Percentiles rank a stretch among this genome's conserved stretches.
Conservation (phyloP, 2,113 vertebrate species). For the Macrotis lagotis region DNA sequence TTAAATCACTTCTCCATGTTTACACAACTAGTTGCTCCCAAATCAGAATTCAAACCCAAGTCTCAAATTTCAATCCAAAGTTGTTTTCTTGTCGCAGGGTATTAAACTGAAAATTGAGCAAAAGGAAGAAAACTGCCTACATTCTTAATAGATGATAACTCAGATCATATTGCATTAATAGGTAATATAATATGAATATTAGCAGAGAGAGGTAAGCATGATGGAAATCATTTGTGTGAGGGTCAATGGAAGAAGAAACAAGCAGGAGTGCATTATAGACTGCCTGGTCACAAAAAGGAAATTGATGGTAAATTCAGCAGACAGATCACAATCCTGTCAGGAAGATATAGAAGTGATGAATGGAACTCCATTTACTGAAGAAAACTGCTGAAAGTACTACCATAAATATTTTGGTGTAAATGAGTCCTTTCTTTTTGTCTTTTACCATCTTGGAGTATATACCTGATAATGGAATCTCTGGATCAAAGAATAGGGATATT, state of each 20-base stretch:
- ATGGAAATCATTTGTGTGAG: background rate
- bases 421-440: too few species aligned
- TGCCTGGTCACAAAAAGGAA: background rate
- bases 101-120: background rate
- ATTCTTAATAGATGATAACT: background rate
- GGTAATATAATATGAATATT: background rate
- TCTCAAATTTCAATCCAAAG: background rate
- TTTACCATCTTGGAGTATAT: too few species aligned
- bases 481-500: too few species aligned
- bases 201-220: background rate
- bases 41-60: background rate
- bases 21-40: background rate
- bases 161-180: background rate
- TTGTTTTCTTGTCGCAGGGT: background rate
- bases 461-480: too few species aligned
- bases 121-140: background rate
- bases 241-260: background rate
- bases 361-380: background rate
- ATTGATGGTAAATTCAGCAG: background rate
- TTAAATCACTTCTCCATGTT: background rate
- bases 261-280: background rate
- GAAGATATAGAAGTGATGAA: background rate
- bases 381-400: too few species aligned
- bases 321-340: background rate
- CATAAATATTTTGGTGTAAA: too few species aligned